Percentiles rank a stretch among this genome's conserved stretches.
These are phyloP conservation scores for Asarcornis scutulata DNA, from an alignment of 2,113 vertebrate genomes.

Conservation along the genomic window DNA sequence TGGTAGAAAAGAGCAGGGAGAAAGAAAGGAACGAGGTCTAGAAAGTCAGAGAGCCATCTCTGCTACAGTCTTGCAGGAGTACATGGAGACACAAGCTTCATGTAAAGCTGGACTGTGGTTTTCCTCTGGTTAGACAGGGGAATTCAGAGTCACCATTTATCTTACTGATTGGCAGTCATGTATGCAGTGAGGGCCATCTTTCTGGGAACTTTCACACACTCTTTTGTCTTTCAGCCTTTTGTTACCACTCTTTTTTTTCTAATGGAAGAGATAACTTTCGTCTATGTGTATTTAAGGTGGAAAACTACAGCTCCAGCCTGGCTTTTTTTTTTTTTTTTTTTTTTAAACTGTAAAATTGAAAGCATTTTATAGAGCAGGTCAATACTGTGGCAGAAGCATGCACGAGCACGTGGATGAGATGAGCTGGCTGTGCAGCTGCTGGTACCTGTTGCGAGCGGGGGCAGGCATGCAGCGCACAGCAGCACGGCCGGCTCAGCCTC, in stretches of 20 bases:
- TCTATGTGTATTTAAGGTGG: background rate
- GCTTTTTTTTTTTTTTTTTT: background rate
- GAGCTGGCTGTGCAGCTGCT: background rate
- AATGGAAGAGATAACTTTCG: background rate
- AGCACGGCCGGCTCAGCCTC: background rate
- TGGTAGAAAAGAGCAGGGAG: background rate
- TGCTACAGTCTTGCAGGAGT: background rate
- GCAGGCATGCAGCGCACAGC: background rate
- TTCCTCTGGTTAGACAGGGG: background rate
- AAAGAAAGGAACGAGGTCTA: background rate
- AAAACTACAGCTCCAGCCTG: background rate
- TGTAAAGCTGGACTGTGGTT: background rate
- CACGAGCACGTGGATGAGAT: background rate
- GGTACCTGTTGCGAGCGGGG: background rate
- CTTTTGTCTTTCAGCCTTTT: background rate
- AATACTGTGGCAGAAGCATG: background rate
- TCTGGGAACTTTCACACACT: background rate
- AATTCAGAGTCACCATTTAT: background rate
- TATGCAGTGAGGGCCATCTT: background rate
- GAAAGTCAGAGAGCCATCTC: background rate
- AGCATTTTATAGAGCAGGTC: background rate
- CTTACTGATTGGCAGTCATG: background rate
- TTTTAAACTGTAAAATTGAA: background rate
- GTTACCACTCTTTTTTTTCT: background rate
- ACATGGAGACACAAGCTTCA: rapidly evolving